Evolutionary conservation across 2,888 invertebrate species (phyloP).

Genomic region (Flexamia atlantica): DNA sequence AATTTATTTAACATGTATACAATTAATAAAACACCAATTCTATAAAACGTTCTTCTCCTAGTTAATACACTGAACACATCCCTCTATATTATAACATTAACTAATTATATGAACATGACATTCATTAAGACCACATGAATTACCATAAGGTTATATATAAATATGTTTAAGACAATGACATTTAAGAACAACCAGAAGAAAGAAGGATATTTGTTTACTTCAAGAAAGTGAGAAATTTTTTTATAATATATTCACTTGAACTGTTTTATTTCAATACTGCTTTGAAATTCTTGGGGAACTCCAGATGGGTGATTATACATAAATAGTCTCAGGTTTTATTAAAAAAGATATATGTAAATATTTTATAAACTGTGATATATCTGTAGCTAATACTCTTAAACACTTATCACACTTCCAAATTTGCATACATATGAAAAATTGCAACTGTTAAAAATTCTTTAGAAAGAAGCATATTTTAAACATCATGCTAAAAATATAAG

Average conservation of each 20-base stretch:
- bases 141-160: constrained; percentile 33
- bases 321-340: constrained; percentile 61
- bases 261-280: neutral
- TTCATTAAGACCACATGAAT: constrained; percentile 60
- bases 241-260: neutral
- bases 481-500: constrained; percentile 43
- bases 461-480: constrained; percentile 63
- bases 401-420: constrained; percentile 58
- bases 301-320: constrained; percentile 38
- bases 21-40: constrained; percentile 38
- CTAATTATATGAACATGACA: constrained; percentile 49
- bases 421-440: constrained; percentile 26
- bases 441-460: constrained; percentile 44
- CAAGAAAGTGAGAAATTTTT: neutral
- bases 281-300: constrained; percentile 54
- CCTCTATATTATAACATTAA: constrained; percentile 56
- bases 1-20: neutral
- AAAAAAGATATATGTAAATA: constrained; percentile 63
- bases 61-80: constrained; percentile 63
- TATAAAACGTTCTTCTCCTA: constrained; percentile 22
- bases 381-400: constrained; percentile 52
- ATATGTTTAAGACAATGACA: constrained; percentile 34
- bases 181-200: constrained; percentile 49
- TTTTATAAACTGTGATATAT: constrained; percentile 54
- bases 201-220: neutral